Conservation (phyloP, 30 jellyfish, hydroid and myxozoan genomes). For the Aurelia sp. region DNA sequence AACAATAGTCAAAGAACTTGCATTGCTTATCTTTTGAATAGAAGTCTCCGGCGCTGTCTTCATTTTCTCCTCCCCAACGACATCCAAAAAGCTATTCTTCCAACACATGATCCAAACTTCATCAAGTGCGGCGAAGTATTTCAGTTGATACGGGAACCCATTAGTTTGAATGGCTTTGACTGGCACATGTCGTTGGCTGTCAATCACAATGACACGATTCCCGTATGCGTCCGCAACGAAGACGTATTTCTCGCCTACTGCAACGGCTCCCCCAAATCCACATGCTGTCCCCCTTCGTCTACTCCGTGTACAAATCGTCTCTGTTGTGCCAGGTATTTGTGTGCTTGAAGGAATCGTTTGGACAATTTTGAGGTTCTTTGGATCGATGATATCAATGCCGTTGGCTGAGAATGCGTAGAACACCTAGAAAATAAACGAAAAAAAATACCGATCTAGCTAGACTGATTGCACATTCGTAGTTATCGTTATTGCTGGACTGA, state of each 20-base stretch:
- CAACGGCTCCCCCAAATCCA: conserved; percentile 46
- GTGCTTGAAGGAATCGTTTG: conserved; percentile 8
- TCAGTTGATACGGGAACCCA: conserved; percentile 61
- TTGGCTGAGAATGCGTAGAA: conserved; percentile 31
- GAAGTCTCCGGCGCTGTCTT: not conserved
- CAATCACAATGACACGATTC: conserved; percentile 34
- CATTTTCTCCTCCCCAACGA: conserved; percentile 25
- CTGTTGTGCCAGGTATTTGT: conserved; percentile 20
- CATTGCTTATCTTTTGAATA: conserved; percentile 12
- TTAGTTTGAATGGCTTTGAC: conserved; percentile 40
- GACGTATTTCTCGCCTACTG: conserved; percentile 9
- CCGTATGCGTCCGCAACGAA: conserved; percentile 38
- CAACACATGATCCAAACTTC: conserved; percentile 71
- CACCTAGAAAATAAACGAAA: not conserved
- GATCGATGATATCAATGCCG: conserved; percentile 38
- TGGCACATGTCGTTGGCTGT: conserved; percentile 20
- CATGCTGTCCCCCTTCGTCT: conserved; percentile 3
- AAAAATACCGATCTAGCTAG: too few species aligned
- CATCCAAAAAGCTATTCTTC: conserved; percentile 46
- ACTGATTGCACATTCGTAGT: too few species aligned
- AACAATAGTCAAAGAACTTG: conserved; percentile 10
- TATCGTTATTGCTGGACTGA: too few species aligned
- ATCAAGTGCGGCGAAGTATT: conserved; percentile 53
- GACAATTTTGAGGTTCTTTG: conserved; percentile 1
- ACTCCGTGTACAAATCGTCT: conserved; percentile 9